Evolutionary conservation across 2,797 vertebrate species (phyloP).

Genomic region (Syngnathus acus): DNA sequence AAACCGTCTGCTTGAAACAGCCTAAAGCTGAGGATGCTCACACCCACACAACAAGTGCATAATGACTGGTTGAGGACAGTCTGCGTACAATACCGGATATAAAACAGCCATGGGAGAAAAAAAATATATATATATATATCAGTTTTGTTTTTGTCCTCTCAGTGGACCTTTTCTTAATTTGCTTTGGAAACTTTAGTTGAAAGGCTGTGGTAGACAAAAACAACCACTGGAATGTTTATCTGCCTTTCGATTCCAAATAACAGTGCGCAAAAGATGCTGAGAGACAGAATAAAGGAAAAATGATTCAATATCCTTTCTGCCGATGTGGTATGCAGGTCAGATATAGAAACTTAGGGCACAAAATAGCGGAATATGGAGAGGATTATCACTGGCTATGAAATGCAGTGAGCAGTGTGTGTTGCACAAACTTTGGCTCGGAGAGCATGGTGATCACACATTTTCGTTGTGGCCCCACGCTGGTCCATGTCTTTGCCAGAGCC

Average conservation of each 20-base stretch:
- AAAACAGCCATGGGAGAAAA: background rate
- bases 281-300: too few relatives aligned
- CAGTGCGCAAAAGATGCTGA: background rate
- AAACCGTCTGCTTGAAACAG: slow-evolving; percentile 50
- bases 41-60: slow-evolving; percentile 33
- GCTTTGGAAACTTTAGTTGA: background rate
- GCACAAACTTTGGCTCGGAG: slow-evolving; percentile 79
- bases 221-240: background rate
- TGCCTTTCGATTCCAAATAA: background rate
- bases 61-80: slow-evolving; percentile 39
- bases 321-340: background rate
- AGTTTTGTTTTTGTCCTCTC: background rate
- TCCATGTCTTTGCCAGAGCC: slow-evolving; percentile 84
- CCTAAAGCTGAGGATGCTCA: slow-evolving; percentile 37
- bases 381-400: background rate
- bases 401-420: slow-evolving; percentile 3
- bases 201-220: background rate
- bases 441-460: slow-evolving; percentile 85
- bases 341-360: background rate
- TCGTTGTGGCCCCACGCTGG: slow-evolving; percentile 80
- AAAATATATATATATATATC: background rate
- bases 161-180: background rate
- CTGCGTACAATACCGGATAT: too few relatives aligned
- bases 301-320: background rate
- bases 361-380: background rate